A percentile compares a stretch with the other conserved stretches of the same genome.
Conservation (phyloP, 2,113 vertebrate species). For the Rhagologus leucostigma region DNA sequence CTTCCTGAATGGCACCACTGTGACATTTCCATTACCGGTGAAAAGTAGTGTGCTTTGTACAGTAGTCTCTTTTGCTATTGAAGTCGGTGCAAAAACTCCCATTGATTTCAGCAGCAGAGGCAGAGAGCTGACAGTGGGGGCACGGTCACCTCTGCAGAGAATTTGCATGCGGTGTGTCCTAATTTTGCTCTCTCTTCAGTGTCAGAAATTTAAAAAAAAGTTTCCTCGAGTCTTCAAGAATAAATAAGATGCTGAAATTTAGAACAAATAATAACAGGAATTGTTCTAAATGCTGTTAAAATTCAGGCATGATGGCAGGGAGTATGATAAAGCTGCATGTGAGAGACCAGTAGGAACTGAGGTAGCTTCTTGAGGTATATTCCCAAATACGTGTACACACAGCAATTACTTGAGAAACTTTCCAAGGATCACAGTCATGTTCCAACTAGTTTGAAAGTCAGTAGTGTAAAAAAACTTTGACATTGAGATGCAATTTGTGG, state of each 20-base stretch:
- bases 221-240: conserved; percentile 16
- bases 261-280: conserved; percentile 38
- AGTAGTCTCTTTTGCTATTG: conserved; percentile 6
- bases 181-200: not conserved
- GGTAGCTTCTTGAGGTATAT: conserved; percentile 42
- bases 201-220: not conserved
- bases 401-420: conserved; percentile 69
- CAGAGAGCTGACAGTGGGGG: not conserved
- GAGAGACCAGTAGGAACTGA: conserved; percentile 23
- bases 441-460: conserved; percentile 80
- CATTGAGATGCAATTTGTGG: conserved; percentile 81
- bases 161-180: not conserved
- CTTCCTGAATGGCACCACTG: not conserved
- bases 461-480: conserved; percentile 71
- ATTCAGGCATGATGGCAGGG: conserved; percentile 10
- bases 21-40: conserved; percentile 52
- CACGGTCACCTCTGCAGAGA: not conserved
- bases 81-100: not conserved
- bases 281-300: conserved; percentile 49
- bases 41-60: conserved; percentile 44
- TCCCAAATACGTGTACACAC: conserved; percentile 23
- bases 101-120: conserved; percentile 21
- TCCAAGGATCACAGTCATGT: conserved; percentile 50
- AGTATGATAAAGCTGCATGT: not conserved
- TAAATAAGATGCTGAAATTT: conserved; percentile 40